Evolutionary conservation across 2,113 vertebrate genomes (phyloP).

Genomic region (Chlorodrepanis virens): DNA sequence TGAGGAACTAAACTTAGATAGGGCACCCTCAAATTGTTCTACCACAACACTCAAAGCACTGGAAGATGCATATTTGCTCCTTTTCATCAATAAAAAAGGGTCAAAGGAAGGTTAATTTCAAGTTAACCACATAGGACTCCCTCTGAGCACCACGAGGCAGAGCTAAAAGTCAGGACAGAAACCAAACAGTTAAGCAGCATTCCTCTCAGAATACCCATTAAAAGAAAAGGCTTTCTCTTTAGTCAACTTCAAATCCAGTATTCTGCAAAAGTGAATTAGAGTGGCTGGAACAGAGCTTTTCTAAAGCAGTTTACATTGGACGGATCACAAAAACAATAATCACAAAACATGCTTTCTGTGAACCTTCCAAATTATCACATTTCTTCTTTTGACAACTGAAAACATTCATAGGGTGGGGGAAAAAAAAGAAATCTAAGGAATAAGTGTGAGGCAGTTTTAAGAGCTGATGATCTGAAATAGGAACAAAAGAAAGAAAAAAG

Average conservation of each 20-base stretch:
- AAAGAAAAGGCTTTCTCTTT: constrained; percentile 27
- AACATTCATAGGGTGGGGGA: neutral
- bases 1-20: neutral
- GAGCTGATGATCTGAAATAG: neutral
- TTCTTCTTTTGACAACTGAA: constrained; percentile 48
- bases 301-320: constrained; percentile 62
- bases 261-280: constrained; percentile 50
- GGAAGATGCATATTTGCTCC: neutral
- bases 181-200: neutral
- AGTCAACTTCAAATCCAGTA: constrained; percentile 39
- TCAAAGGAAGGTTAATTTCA: neutral
- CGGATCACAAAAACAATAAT: constrained; percentile 59
- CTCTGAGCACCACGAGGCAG: neutral
- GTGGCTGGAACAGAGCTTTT: constrained; percentile 45
- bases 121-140: neutral
- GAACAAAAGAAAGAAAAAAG: neutral
- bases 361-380: constrained; percentile 58
- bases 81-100: neutral
- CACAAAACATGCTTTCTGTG: constrained; percentile 52
- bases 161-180: neutral
- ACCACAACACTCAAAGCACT: neutral
- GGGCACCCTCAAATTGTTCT: neutral
- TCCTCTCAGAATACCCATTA: constrained; percentile 7
- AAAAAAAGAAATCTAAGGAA: neutral
- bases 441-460: neutral